Percentiles rank a stretch among this genome's conserved stretches.
Conservation (phyloP, 2,888 invertebrate species). For the Halocaridina rubra region DNA sequence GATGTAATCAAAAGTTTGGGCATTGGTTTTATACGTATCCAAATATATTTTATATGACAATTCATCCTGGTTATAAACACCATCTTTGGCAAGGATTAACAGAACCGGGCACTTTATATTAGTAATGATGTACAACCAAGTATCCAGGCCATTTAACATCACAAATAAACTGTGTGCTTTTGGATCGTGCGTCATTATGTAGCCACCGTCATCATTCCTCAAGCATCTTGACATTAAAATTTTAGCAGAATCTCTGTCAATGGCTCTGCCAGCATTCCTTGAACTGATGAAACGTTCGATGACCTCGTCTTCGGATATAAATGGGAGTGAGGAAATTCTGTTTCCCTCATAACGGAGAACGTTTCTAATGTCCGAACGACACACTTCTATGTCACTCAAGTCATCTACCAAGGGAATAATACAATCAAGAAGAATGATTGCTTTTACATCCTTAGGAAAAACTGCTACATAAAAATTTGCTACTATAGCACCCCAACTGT, state of each 20-base stretch:
- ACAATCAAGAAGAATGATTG: conserved; percentile 17
- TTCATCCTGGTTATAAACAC: neutral
- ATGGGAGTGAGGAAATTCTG: neutral
- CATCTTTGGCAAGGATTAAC: neutral
- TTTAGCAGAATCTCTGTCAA: conserved; percentile 32
- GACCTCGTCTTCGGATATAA: conserved; percentile 9
- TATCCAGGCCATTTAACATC: neutral
- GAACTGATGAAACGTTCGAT: too few relatives aligned
- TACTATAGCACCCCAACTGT: conserved; percentile 67
- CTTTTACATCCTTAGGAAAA: conserved; percentile 26
- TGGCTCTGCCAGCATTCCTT: too few relatives aligned
- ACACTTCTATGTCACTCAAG: neutral
- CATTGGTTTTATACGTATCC: neutral
- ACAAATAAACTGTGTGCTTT: neutral
- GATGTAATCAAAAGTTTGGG: conserved; percentile 3
- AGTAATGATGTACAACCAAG: neutral
- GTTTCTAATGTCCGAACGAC: neutral
- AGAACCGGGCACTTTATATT: conserved; percentile 36
- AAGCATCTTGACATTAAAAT: conserved; percentile 17
- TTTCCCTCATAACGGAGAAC: neutral
- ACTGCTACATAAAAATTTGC: conserved; percentile 64
- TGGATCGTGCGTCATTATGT: conserved; percentile 34
- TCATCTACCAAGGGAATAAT: neutral
- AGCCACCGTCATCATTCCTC: neutral
- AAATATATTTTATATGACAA: neutral